A percentile compares a stretch with the other conserved stretches of the same genome.
These are phyloP conservation scores for Phoxinus phoxinus DNA, from an alignment of 2,113 vertebrate species.

Conservation along the genomic window DNA sequence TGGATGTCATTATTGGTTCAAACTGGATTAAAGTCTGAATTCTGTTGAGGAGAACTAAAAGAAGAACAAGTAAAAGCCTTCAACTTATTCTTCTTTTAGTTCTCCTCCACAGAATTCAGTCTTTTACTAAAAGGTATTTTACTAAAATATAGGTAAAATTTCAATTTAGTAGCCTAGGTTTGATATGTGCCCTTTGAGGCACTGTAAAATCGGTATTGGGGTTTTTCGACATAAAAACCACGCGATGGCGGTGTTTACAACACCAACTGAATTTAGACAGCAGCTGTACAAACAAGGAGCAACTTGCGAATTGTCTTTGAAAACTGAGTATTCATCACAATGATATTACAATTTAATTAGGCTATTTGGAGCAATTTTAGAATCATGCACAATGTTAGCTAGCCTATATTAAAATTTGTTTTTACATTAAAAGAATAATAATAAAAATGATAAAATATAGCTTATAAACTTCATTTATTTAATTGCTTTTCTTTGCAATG, in stretches of 20 bases:
- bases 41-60: background rate
- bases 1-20: background rate
- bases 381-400: background rate
- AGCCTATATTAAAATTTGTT: background rate
- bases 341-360: background rate
- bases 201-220: no score
- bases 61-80: background rate
- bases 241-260: slow-evolving; percentile 57
- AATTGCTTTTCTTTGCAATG: background rate
- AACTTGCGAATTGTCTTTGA: background rate
- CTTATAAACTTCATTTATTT: background rate
- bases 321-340: background rate
- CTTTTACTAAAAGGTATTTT: no score
- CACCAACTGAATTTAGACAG: slow-evolving; percentile 11
- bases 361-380: background rate
- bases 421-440: background rate
- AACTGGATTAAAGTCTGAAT: background rate
- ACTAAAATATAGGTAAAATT: no score
- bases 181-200: background rate
- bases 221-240: slow-evolving; percentile 23
- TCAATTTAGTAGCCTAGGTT: background rate
- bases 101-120: no score
- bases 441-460: background rate
- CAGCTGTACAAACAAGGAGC: background rate
- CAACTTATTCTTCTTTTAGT: no score